Base-by-base conservation (phyloP, 2,113 vertebrate genomes). In the Oryzias melastigma region DNA sequence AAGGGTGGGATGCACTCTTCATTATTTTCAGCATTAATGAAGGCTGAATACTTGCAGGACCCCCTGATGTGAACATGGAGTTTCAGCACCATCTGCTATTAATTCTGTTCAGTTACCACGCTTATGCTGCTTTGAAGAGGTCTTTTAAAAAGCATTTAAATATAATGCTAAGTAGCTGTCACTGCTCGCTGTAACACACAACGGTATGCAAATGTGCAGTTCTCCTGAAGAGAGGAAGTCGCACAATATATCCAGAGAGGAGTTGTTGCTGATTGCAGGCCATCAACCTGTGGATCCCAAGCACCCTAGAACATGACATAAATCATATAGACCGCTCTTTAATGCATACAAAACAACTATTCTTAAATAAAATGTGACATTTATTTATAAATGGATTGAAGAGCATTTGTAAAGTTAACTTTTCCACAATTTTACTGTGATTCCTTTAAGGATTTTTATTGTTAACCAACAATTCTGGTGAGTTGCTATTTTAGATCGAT, bases 21-120 rank as follows among this genome's bases (percentile, higher is more conserved):
- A 86, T 62, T 65, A 63, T 89, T 80, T 72, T 75, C 70, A 42
- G 61, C 73, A 68, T 85, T 89, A 86, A 88, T 87, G 82, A 87
- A 70, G 83, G 77, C 78, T 78, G 80, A 80, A 71, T 62, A 83
- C 87, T 85, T 83, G 85, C 82, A 85, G 83, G 61, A 66, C 79
- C 83, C 77, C 85, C 86, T 46, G 83, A 78, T 84, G 89, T 51
- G 87, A 89, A 85, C 83, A 81, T 58, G 56, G 70, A 77, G 81
- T 80, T 87, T 75, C 73, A 77, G 86, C 89, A 88, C 87, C 89
- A 90, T 89, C 89, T 90, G 86, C 82, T 87, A 86, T 90, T 87
- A 89, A 85, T 87, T 87, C 65, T 72, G 57, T 60, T 80, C 75
- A 78, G 77, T 82, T 81, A 75, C 71, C 73, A 73, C 40, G 78